These are phyloP conservation scores for Dolichopus griseipennis DNA, from an alignment of 2,888 invertebrate genomes.

Conservation along the genomic window DNA sequence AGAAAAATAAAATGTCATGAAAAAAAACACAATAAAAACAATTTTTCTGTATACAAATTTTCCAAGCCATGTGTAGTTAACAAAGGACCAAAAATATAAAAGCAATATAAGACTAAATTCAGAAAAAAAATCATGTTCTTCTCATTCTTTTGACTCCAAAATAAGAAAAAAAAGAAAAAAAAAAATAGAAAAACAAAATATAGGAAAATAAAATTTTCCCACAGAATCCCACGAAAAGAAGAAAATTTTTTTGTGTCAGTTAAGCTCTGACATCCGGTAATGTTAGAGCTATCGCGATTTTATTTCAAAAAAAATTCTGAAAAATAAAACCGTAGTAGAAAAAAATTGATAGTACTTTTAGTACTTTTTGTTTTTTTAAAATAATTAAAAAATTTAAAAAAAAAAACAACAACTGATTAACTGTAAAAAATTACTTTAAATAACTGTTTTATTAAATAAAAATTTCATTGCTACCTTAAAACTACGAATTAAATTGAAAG, in stretches of 20 bases:
- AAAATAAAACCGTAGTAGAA: too few relatives aligned
- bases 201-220: background rate
- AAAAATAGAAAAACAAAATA: too few relatives aligned
- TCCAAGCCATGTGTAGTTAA: background rate
- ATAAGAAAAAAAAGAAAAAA: background rate
- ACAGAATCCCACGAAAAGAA: background rate
- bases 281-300: slow-evolving; percentile 9
- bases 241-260: background rate
- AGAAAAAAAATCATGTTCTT: background rate
- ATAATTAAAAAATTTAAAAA: too few relatives aligned
- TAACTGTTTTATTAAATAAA: too few relatives aligned
- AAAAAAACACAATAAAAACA: too few relatives aligned
- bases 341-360: too few relatives aligned
- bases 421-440: too few relatives aligned
- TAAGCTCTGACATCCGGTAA: slow-evolving; percentile 11
- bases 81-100: background rate
- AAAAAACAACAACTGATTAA: too few relatives aligned
- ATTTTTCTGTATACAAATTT: slow-evolving; percentile 1
- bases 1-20: background rate
- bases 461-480: too few relatives aligned
- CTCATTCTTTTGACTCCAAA: background rate
- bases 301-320: background rate
- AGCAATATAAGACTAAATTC: too few relatives aligned
- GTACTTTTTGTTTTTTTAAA: too few relatives aligned
- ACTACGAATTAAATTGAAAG: too few relatives aligned